phyloP scores from a whole-genome alignment of 2,888 invertebrate species.

The Notodonta dromedarius region DNA sequence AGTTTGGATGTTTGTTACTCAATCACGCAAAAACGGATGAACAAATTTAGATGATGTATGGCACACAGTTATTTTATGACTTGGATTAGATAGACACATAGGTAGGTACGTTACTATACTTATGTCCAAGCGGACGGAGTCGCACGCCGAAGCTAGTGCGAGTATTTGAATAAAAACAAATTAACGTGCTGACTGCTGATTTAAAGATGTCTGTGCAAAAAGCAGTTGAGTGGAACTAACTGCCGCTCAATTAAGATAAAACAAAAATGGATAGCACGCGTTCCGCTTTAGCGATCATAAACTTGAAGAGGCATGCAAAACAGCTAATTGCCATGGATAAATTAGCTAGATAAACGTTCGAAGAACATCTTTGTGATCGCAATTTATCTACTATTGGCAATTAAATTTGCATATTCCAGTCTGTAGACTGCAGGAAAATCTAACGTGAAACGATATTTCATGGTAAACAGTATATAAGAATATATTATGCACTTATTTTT shows the following conservation, averaged over 20 bases:
- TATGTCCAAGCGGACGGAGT: no score
- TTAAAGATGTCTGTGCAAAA: neutral
- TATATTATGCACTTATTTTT: no score
- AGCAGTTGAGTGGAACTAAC: constrained; percentile 4
- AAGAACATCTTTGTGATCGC: neutral
- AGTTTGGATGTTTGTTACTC: no score
- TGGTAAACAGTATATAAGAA: neutral
- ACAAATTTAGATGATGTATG: no score
- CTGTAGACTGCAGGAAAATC: constrained; percentile 4
- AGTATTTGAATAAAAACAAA: neutral
- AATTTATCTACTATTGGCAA: constrained; percentile 30
- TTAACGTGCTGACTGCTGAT: neutral
- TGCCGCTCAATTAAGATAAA: neutral
- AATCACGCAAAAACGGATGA: no score
- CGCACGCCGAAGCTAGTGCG: neutral
- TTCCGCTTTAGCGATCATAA: constrained; percentile 32
- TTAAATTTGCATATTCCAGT: constrained; percentile 36
- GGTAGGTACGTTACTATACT: no score
- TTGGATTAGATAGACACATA: no score
- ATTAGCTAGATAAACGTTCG: constrained; percentile 36
- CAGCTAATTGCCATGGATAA: constrained; percentile 36
- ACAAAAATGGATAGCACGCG: constrained; percentile 11
- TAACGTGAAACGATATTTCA: neutral
- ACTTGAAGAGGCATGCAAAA: constrained; percentile 31
- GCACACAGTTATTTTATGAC: no score